Conservation (phyloP, 2,888 invertebrate species). For the Tachina lurida region DNA sequence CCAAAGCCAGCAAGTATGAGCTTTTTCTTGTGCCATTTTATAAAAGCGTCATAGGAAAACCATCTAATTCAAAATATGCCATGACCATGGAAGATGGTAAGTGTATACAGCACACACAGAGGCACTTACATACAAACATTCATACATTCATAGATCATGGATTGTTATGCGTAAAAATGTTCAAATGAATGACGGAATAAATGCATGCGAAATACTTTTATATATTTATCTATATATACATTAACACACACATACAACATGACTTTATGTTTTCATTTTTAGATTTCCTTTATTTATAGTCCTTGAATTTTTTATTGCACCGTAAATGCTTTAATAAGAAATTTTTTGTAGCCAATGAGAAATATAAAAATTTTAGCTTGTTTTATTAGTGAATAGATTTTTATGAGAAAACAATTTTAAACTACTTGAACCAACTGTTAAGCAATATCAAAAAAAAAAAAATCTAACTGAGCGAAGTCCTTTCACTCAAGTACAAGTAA, state of each 20-base stretch:
- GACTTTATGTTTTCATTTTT: constrained; percentile 14
- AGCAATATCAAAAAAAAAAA: too few relatives aligned
- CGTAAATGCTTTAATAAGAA: constrained; percentile 9
- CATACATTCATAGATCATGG: constrained; percentile 4
- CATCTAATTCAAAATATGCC: constrained; percentile 91
- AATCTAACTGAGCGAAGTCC: too few relatives aligned
- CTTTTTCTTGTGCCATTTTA: constrained; percentile 96
- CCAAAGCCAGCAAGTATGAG: constrained; percentile 93
- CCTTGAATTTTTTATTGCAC: neutral
- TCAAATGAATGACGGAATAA: constrained; percentile 21
- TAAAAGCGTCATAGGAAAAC: constrained; percentile 92
- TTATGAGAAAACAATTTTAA: neutral
- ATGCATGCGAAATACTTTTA: constrained; percentile 9
- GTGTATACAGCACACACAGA: constrained; percentile 77
- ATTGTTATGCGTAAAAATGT: constrained; percentile 36
- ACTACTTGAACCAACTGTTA: neutral
- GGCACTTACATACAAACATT: neutral
- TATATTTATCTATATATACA: neutral
- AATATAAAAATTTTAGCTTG: neutral
- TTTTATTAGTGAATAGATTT: neutral
- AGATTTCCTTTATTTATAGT: neutral
- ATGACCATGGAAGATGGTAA: constrained; percentile 94
- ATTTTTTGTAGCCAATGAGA: neutral
- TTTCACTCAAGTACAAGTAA: too few relatives aligned
- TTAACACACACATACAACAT: neutral